Percentiles rank a stretch among this genome's conserved stretches.
Conservation (phyloP, 2,113 vertebrate genomes). For the Passer montanus region DNA sequence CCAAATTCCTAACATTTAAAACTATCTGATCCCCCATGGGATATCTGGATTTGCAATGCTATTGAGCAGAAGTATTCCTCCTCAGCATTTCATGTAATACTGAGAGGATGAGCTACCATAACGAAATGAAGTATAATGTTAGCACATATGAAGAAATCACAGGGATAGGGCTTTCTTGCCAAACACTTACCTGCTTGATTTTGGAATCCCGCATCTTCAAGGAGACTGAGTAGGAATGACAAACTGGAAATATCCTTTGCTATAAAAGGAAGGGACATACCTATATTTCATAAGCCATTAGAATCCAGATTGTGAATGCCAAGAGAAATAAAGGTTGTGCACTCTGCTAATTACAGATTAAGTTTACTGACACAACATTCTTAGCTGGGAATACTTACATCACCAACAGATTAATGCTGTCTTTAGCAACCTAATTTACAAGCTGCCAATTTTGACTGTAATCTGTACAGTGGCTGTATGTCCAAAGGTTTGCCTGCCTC, state of each 20-base stretch:
- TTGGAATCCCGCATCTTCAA: neutral
- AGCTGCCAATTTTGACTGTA: neutral
- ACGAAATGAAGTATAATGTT: neutral
- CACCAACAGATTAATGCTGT: neutral
- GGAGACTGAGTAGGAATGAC: neutral
- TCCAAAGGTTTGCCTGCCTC: neutral
- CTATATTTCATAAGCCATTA: neutral
- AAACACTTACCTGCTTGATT: neutral
- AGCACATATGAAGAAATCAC: neutral
- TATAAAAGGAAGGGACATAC: neutral
- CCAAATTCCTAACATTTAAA: neutral
- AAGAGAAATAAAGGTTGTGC: neutral
- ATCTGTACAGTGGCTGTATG: accelerated
- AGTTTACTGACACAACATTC: neutral
- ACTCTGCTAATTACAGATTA: neutral
- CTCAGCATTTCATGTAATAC: neutral
- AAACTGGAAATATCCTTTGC: neutral
- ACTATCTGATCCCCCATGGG: neutral
- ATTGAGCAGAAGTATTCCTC: neutral
- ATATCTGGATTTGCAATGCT: neutral
- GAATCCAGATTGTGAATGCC: neutral
- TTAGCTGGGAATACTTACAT: neutral
- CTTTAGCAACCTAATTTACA: neutral
- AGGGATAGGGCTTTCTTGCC: neutral
- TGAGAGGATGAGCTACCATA: neutral